Percentiles rank a stretch among this genome's conserved stretches.
Conservation (phyloP, 2,888 invertebrate genomes). For the Schrankia costaestrigalis region DNA sequence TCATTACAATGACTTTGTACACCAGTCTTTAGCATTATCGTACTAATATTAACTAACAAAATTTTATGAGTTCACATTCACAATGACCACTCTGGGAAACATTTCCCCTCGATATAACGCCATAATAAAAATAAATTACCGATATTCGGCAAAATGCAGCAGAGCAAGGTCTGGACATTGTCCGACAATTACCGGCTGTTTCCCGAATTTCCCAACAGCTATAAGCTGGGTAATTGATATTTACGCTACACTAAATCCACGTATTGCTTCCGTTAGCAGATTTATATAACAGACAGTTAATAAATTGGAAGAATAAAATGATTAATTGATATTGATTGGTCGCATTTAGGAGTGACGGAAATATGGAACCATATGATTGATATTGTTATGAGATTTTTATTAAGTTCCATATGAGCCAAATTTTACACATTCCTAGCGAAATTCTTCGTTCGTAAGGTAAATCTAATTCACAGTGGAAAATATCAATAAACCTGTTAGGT, state of each 20-base stretch:
- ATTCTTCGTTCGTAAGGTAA: too few species aligned
- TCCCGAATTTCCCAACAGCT: conserved; percentile 54
- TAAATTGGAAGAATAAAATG: conserved; percentile 30
- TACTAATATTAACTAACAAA: conserved; percentile 46
- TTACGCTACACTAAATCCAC: conserved; percentile 66
- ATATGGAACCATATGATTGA: too few species aligned
- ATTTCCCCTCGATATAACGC: conserved; percentile 46
- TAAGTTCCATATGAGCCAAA: too few species aligned
- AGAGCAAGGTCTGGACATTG: conserved; percentile 31
- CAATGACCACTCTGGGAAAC: conserved; percentile 48
- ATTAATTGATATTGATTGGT: conserved; percentile 17
- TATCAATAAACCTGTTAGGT: too few species aligned
- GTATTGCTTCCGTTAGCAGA: conserved; percentile 41
- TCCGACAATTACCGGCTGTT: conserved; percentile 56
- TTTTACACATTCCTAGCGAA: too few species aligned
- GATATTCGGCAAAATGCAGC: conserved; percentile 62
- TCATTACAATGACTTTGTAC: too few species aligned
- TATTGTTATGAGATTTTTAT: too few species aligned
- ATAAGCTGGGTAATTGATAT: conserved; percentile 70
- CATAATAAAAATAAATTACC: conserved; percentile 73
- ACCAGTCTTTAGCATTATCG: conserved; percentile 26
- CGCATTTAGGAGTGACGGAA: neutral
- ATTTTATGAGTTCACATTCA: conserved; percentile 44
- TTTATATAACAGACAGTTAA: conserved; percentile 53
- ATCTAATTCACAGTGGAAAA: too few species aligned